Evolutionary conservation across 2,113 vertebrate species (phyloP), one percentile per base, ranked within the genome.

Genomic region (Pionites leucogaster): DNA sequence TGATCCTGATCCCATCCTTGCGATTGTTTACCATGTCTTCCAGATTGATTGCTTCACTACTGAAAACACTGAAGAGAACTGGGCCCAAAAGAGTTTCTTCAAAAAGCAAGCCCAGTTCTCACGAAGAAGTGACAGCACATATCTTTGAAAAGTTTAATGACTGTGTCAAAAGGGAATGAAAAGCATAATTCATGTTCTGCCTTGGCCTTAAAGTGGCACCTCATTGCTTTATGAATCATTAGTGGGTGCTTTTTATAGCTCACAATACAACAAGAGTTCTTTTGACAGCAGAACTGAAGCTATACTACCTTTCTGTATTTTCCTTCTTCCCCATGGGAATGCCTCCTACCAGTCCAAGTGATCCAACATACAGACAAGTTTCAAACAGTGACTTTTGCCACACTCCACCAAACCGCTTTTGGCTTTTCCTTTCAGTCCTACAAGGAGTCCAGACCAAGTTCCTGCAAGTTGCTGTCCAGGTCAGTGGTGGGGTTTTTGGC

Each of bases 231-330:
- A 52, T 20, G 11, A 79, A 23, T 57, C 24, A 12, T 15, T n/a
- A 71, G 23, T 4, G 6, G 42, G 3, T 39, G 10, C 3, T n/a
- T 74, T 62, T 31, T 52, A 59, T 55, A 60, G 44, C 33, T 83
- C 15, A 16, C 2, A 0, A 59, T 39, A 42, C 3, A 5, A n/a
- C 27, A 41, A n/a, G 17, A 5, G 20, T 13, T 74, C 29, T 41
- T 42, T 7, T 35, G 55, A 52, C 16, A 78, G 65, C 33, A 47
- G 44, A 92, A 75, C 24, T 17, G 25, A 82, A 83, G 55, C 18
- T n/a, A 16, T 24, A 10, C 35, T 42, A 2, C 27, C 13, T 25
- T 24, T 5, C n/a, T 37, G 15, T 15, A 7, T 23, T 64, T 60
- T 20, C 10, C 14, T 20, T 49, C 78, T 44, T 37, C n/a, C 35